Evolutionary conservation across 2,113 vertebrate genomes (phyloP).

Genomic region (Stomatorhinus ivindoensis): DNA sequence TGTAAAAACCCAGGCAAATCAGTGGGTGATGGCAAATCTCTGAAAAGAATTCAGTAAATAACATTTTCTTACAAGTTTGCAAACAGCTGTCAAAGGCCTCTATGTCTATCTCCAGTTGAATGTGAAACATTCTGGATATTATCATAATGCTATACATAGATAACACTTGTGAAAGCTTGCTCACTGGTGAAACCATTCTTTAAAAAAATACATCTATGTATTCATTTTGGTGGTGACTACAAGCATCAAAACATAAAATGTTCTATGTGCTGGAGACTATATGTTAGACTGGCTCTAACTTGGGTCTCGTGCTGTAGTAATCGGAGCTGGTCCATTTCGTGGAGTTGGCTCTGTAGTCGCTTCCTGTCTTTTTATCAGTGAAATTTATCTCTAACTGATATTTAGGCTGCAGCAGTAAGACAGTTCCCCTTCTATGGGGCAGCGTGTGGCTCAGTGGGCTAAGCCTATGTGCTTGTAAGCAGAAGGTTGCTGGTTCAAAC

Average conservation of each 20-base stretch:
- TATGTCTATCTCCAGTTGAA: background rate
- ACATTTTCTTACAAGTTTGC: background rate
- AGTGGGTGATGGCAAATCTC: background rate
- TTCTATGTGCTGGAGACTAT: background rate
- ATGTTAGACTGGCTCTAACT: background rate
- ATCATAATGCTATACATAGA: background rate
- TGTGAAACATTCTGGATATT: background rate
- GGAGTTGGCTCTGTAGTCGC: background rate
- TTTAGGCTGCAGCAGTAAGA: background rate
- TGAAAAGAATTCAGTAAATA: background rate
- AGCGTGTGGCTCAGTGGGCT: too few species aligned
- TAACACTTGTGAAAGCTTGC: background rate
- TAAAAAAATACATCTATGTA: background rate
- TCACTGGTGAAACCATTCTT: background rate
- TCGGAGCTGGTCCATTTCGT: background rate
- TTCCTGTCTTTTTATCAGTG: background rate
- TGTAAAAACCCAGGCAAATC: background rate
- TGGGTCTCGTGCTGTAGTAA: background rate
- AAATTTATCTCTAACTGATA: background rate
- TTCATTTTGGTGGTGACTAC: background rate
- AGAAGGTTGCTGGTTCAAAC: too few species aligned
- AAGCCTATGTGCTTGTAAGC: too few species aligned
- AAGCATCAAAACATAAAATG: background rate
- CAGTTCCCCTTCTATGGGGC: background rate
- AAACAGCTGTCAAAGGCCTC: background rate